Evolutionary conservation across 2,113 vertebrate species (phyloP).

Genomic region (Stictonetta naevosa): DNA sequence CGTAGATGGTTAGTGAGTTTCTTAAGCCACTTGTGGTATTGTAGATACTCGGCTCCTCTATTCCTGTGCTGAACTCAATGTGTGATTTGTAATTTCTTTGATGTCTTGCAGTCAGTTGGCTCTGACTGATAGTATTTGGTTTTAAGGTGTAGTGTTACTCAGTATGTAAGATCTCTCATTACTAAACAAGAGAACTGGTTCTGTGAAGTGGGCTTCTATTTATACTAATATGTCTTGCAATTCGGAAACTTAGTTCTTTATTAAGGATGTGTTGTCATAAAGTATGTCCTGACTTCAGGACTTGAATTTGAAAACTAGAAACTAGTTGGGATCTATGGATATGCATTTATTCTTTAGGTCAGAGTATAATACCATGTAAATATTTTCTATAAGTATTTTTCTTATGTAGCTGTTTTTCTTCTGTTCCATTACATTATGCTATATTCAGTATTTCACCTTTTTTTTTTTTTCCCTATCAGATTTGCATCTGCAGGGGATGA

Average conservation of each 20-base stretch:
- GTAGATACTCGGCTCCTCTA: not conserved
- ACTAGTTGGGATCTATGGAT: not conserved
- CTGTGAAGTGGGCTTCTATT: not conserved
- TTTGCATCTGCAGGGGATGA: conserved; percentile 97
- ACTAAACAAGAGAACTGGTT: not conserved
- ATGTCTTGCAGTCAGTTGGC: not conserved
- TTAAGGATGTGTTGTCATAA: not conserved
- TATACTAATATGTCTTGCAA: not conserved
- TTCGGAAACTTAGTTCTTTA: not conserved
- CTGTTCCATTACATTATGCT: not conserved
- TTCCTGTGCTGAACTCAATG: not conserved
- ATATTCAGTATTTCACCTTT: not conserved
- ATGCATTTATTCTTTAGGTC: not conserved
- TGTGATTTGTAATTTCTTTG: not conserved
- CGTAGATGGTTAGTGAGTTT: not conserved
- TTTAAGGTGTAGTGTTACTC: not conserved
- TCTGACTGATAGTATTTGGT: not conserved
- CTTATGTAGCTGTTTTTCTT: not conserved
- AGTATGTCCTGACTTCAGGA: not conserved
- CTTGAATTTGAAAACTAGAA: not conserved
- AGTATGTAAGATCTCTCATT: not conserved
- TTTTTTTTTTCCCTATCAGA: conserved; percentile 70
- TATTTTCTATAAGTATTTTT: not conserved
- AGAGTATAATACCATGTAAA: not conserved
- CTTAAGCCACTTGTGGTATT: not conserved